phyloP scores from a whole-genome alignment of 2,888 invertebrate genomes.

The Halictus ligatus region DNA sequence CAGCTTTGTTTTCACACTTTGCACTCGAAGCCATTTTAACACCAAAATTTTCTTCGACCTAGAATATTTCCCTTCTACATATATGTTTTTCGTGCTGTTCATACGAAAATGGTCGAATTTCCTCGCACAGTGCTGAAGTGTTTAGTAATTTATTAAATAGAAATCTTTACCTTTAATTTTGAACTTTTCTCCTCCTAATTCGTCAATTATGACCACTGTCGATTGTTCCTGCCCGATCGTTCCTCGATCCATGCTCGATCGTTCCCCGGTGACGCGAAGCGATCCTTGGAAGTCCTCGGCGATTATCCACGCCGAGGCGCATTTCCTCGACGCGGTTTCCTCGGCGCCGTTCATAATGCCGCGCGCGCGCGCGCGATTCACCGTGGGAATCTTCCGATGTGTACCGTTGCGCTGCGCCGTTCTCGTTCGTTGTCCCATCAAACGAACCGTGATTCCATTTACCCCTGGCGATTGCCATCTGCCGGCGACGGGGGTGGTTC shows the following conservation, averaged over 20 bases:
- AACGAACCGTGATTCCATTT: constrained; percentile 69
- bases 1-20: no score
- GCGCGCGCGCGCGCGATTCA: constrained; percentile 53
- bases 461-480: constrained; percentile 48
- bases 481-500: not conserved
- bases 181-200: no score
- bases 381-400: constrained; percentile 75
- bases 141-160: no score
- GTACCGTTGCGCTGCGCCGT: constrained; percentile 71
- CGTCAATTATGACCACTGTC: no score
- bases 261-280: not conserved
- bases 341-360: constrained; percentile 47
- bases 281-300: constrained; percentile 23
- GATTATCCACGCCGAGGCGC: constrained; percentile 57
- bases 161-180: no score
- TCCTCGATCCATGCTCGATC: constrained; percentile 15
- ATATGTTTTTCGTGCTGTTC: no score
- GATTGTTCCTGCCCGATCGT: constrained; percentile 6
- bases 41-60: no score
- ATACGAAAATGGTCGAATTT: no score
- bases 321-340: constrained; percentile 59
- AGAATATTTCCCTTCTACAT: no score
- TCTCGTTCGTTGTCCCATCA: constrained; percentile 62
- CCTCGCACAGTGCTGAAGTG: no score
- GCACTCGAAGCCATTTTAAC: no score